Conservation (phyloP, 2,888 invertebrate species). For the Lucinisca nassula region DNA sequence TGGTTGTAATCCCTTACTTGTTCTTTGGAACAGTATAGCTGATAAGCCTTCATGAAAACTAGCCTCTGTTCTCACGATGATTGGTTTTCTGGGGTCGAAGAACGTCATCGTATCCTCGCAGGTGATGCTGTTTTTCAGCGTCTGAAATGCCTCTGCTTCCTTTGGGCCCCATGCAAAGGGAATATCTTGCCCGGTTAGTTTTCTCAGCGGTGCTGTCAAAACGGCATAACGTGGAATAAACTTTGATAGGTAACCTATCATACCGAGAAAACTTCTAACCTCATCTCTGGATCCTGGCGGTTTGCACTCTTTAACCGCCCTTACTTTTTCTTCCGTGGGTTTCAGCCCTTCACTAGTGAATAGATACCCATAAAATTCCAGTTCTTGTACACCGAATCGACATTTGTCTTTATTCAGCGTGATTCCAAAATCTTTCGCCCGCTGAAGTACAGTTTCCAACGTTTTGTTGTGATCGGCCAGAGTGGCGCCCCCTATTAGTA, state of each 20-base stretch:
- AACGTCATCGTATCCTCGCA: constrained; percentile 20
- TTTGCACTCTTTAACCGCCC: no score
- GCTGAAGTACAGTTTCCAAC: background rate
- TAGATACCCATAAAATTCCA: background rate
- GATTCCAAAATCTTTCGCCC: no score
- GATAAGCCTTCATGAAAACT: constrained; percentile 15
- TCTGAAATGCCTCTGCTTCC: constrained; percentile 5
- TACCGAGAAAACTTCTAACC: background rate
- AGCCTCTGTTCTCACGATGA: constrained; percentile 11
- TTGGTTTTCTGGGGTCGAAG: constrained; percentile 27
- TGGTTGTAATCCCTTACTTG: background rate
- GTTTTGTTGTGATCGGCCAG: background rate
- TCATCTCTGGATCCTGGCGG: background rate
- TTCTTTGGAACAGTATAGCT: constrained; percentile 7
- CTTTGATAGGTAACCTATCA: background rate
- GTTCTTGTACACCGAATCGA: background rate
- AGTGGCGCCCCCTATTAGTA: no score
- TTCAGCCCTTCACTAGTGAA: background rate
- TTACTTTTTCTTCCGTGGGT: background rate
- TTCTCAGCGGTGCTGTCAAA: constrained; percentile 17
- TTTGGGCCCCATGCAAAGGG: constrained; percentile 21
- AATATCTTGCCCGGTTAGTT: background rate
- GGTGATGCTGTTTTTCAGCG: constrained; percentile 20
- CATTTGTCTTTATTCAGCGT: background rate
- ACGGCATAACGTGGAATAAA: constrained; percentile 27